Evolutionary conservation across 2,797 vertebrate genomes (phyloP).

Genomic region (Sebastes matsubarae): DNA sequence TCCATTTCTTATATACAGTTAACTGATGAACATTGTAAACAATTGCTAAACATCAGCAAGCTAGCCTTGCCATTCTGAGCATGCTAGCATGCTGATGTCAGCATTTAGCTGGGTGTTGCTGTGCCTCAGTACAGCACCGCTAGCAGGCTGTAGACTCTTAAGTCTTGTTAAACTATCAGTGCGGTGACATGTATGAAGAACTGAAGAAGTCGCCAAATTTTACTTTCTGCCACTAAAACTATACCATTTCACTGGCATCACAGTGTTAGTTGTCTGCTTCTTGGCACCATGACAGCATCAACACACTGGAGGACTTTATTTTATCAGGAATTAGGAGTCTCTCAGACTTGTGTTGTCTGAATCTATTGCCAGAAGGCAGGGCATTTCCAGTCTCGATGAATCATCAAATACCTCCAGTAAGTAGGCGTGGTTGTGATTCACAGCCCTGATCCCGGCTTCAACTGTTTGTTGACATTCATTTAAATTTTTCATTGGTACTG

Average conservation of each 20-base stretch:
- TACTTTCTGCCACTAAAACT: not conserved
- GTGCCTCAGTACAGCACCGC: not conserved
- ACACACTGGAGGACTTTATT: conserved; percentile 5
- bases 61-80: not conserved
- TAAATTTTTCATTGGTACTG: conserved; percentile 4
- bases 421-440: conserved; percentile 61
- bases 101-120: not conserved
- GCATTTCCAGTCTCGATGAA: conserved; percentile 71
- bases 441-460: conserved; percentile 23
- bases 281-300: conserved; percentile 1
- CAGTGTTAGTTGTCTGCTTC: conserved; percentile 3
- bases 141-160: not conserved
- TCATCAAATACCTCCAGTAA: conserved; percentile 72
- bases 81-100: not conserved
- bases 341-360: conserved; percentile 52
- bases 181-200: not conserved
- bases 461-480: conserved; percentile 42
- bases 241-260: not conserved
- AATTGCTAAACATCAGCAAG: not conserved
- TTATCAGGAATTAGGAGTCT: conserved; percentile 20
- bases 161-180: not conserved
- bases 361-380: conserved; percentile 60
- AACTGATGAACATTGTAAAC: not conserved
- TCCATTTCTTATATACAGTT: too few relatives aligned
- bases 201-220: not conserved